These are phyloP conservation scores for Drosophila sordidapex DNA, from an alignment of 2,888 invertebrate genomes.

Conservation along the genomic window DNA sequence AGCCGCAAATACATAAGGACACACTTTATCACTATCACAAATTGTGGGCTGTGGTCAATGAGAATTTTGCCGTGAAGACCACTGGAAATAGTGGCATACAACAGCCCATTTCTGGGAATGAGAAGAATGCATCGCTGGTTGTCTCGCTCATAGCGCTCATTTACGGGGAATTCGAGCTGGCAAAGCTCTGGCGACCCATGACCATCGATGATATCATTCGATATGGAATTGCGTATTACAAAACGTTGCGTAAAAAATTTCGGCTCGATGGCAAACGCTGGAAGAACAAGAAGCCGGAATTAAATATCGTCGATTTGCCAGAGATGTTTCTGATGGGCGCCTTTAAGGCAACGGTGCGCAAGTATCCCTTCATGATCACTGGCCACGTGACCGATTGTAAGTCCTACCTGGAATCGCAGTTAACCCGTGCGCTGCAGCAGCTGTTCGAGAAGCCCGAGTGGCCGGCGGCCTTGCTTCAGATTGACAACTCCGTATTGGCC, in stretches of 20 bases:
- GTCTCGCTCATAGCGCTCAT: slow-evolving; percentile 87
- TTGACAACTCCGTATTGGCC: slow-evolving; percentile 87
- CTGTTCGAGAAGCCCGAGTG: slow-evolving; percentile 71
- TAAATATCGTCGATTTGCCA: slow-evolving; percentile 80
- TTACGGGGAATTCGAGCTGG: slow-evolving; percentile 88
- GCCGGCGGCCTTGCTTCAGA: slow-evolving; percentile 85
- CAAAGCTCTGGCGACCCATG: slow-evolving; percentile 88
- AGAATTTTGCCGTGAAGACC: slow-evolving; percentile 79
- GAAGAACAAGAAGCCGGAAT: slow-evolving; percentile 72
- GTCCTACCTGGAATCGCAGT: slow-evolving; percentile 72
- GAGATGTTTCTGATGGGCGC: slow-evolving; percentile 85
- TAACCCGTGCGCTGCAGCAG: slow-evolving; percentile 71
- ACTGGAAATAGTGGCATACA: slow-evolving; percentile 80
- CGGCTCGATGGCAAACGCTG: slow-evolving; percentile 73
- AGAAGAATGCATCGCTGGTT: slow-evolving; percentile 87
- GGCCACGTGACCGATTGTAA: slow-evolving; percentile 80
- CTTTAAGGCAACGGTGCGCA: slow-evolving; percentile 80
- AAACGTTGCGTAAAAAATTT: slow-evolving; percentile 70
- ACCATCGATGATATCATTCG: slow-evolving; percentile 86
- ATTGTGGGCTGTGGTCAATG: slow-evolving; percentile 80
- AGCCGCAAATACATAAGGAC: slow-evolving; percentile 38
- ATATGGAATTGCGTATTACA: slow-evolving; percentile 77
- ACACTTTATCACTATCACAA: slow-evolving; percentile 59
- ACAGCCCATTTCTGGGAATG: slow-evolving; percentile 67
- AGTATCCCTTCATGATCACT: slow-evolving; percentile 73